These are phyloP conservation scores for Reticulitermes lucifugus DNA, from an alignment of 2,888 invertebrate species.

Conservation along the genomic window DNA sequence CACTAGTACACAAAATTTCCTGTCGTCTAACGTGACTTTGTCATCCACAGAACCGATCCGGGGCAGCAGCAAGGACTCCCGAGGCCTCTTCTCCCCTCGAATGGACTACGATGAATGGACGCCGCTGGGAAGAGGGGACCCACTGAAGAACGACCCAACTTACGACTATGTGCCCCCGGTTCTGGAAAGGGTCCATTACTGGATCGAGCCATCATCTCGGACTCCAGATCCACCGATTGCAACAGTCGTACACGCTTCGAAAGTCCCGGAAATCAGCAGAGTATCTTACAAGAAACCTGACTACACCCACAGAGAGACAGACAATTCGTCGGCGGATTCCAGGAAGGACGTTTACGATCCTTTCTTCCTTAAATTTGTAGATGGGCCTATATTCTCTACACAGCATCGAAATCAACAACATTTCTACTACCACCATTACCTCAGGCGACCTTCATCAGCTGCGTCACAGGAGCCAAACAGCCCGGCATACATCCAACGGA, in stretches of 20 bases:
- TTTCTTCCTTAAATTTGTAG: conserved; percentile 65
- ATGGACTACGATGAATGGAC: conserved; percentile 90
- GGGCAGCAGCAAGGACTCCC: conserved; percentile 27
- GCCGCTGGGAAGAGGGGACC: conserved; percentile 84
- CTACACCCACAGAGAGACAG: background rate
- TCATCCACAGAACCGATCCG: background rate
- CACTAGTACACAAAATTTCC: too few species aligned
- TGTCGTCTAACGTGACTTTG: background rate
- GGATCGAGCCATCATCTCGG: conserved; percentile 75
- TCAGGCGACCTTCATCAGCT: conserved; percentile 59
- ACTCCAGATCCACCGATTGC: conserved; percentile 65
- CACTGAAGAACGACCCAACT: conserved; percentile 85
- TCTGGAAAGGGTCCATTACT: conserved; percentile 82
- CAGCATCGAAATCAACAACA: conserved; percentile 10
- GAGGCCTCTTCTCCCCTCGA: conserved; percentile 74
- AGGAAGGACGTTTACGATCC: conserved; percentile 62
- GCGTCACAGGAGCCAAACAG: conserved; percentile 59
- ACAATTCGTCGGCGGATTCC: conserved; percentile 56
- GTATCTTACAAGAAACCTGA: background rate
- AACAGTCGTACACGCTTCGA: background rate
- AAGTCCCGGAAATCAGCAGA: background rate
- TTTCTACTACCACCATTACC: background rate
- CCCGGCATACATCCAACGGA: conserved; percentile 33
- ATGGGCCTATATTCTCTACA: conserved; percentile 63
- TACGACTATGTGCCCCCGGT: conserved; percentile 88